Evolutionary conservation across 2,113 vertebrate genomes (phyloP), one percentile per base, ranked within the genome.

Genomic region (Melanerpes formicivorus): DNA sequence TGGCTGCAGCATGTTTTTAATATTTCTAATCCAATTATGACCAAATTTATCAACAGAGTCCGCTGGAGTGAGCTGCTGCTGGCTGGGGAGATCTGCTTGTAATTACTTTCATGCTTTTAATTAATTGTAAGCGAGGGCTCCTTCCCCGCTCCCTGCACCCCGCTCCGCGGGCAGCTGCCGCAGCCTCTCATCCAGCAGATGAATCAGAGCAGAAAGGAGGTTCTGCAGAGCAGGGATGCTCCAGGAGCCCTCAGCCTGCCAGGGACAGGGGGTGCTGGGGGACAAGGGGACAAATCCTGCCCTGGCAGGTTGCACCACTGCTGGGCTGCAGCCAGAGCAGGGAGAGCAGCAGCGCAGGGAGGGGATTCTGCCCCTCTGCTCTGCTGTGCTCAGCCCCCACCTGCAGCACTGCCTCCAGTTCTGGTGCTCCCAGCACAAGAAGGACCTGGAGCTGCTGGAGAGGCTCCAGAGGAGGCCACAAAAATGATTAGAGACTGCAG

Each of bases 41-140:
- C 92, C 91, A 96, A 97, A 95, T 94, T 84, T 90, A 97, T 96
- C 95, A 96, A 96, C 96, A 95, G 95, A 95, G 95, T 93, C 95
- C 87, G 63, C 92, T 94, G 92, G 87, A 97, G 95, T 95, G 93
- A 95, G 87, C 93, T 94, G 95, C 95, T 95, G 96, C 95, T 95
- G 95, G 96, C 95, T 96, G 85, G 96, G 95, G 95, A 96, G 93
- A 93, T 91, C 81, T 90, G 92, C 95, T 93, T 95, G 90, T 97
- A 97, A 97, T 97, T 97, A 97, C 94, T 95, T 95, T 84, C 95
- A 91, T 95, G 95, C 94, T 95, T 95, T 96, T 97, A 97, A 97
- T 97, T 97, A 97, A 97, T 96, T 95, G 96, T 95, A 93, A 88
- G 92, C 37, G 71, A 93, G 94, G 93, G 87, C 92, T 93, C 94